These are phyloP conservation scores for Athrips mouffetella DNA, from an alignment of 2,888 invertebrate species.

Conservation along the genomic window DNA sequence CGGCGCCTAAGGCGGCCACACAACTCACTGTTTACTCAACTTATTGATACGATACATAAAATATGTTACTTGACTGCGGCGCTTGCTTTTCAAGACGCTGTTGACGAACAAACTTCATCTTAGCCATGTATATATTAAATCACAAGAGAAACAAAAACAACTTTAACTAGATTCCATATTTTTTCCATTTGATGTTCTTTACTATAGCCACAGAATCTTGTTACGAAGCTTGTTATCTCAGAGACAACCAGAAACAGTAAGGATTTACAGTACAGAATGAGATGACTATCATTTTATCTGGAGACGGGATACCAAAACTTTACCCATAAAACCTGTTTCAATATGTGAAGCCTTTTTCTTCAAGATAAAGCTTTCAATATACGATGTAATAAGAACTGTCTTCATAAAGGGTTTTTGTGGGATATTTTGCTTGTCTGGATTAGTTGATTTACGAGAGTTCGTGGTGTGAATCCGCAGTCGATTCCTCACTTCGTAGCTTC, in stretches of 20 bases:
- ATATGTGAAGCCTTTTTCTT: neutral
- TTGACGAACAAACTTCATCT: too few species aligned
- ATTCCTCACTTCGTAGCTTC: constrained; percentile 27
- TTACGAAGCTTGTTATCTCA: constrained; percentile 3
- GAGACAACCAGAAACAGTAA: neutral
- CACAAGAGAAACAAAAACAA: too few species aligned
- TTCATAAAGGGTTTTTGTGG: constrained; percentile 3
- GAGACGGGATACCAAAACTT: neutral
- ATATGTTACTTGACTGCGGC: too few species aligned
- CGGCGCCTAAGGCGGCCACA: constrained; percentile 18
- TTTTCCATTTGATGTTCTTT: too few species aligned
- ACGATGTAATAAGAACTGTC: constrained; percentile 4
- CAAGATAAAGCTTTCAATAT: constrained; percentile 3
- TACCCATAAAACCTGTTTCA: neutral
- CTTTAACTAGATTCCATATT: too few species aligned
- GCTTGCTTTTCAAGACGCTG: too few species aligned
- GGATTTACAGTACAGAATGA: neutral
- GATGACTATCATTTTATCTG: neutral
- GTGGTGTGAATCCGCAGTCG: constrained; percentile 20
- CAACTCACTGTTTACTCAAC: constrained; percentile 25
- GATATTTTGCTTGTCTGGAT: neutral
- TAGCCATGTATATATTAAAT: too few species aligned
- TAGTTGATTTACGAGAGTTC: constrained; percentile 5
- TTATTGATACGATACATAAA: constrained; percentile 36
- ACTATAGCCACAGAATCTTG: too few species aligned